These are phyloP conservation scores for Rhabdophis nuchalis DNA, from an alignment of 2,797 vertebrate species.

Conservation along the genomic window DNA sequence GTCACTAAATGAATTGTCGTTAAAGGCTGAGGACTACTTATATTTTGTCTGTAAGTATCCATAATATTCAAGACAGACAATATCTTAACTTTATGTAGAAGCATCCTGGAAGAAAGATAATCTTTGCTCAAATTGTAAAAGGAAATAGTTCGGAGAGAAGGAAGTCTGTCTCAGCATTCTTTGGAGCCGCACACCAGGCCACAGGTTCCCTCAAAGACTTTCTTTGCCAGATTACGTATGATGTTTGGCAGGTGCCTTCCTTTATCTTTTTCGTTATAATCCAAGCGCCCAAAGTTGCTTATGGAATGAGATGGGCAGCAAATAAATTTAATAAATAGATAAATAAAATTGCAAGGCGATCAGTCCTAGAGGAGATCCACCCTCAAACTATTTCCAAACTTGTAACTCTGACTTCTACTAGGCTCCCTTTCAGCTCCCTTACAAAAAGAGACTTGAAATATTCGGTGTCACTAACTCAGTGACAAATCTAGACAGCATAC, in stretches of 20 bases:
- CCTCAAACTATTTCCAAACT: too few species aligned
- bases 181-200: fast-evolving
- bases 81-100: background rate
- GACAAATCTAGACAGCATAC: too few species aligned
- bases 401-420: too few species aligned
- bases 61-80: background rate
- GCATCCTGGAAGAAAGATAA: background rate
- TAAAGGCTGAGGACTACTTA: background rate
- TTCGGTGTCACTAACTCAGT: too few species aligned
- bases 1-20: background rate
- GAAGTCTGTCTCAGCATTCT: background rate
- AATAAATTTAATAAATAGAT: background rate
- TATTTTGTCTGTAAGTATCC: background rate
- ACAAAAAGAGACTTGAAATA: too few species aligned
- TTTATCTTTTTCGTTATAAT: background rate
- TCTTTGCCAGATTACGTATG: background rate
- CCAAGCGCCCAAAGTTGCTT: background rate
- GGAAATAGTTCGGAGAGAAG: background rate
- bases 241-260: background rate
- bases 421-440: too few species aligned
- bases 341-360: background rate
- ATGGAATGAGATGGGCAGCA: background rate
- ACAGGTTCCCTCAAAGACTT: background rate
- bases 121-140: conserved; percentile 2
- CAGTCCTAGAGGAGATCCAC: too few species aligned